Conservation (phyloP, 2,797 vertebrate genomes). For the Geotrypetes seraphini region DNA sequence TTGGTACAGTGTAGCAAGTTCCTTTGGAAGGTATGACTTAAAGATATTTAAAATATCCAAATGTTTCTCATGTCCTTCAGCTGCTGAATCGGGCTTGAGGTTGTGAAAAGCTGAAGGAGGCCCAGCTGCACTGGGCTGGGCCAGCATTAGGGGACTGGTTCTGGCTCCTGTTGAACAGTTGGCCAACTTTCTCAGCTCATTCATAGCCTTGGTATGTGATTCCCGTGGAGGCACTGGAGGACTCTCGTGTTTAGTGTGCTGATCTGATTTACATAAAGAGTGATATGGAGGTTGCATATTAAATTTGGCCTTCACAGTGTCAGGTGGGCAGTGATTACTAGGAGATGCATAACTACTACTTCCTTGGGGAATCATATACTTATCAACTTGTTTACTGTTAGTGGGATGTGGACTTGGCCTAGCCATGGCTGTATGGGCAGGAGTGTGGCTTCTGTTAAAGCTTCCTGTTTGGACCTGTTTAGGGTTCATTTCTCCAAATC, state of each 20-base stretch:
- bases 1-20: slow-evolving; percentile 83
- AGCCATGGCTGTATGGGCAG: slow-evolving; percentile 29
- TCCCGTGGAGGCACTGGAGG: slow-evolving; percentile 45
- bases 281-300: slow-evolving; percentile 33
- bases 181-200: slow-evolving; percentile 37
- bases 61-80: slow-evolving; percentile 60
- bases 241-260: slow-evolving; percentile 34
- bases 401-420: slow-evolving; percentile 41
- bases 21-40: slow-evolving; percentile 86
- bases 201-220: slow-evolving; percentile 27
- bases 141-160: slow-evolving; percentile 22
- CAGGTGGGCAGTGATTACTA: slow-evolving; percentile 60
- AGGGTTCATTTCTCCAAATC: slow-evolving; percentile 54
- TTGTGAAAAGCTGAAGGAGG: slow-evolving; percentile 27
- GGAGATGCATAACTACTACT: slow-evolving; percentile 59
- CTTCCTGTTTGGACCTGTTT: slow-evolving; percentile 43
- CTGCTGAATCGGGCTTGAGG: slow-evolving; percentile 54
- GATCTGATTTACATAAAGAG: slow-evolving; percentile 34
- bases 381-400: slow-evolving; percentile 53
- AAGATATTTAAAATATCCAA: slow-evolving; percentile 77
- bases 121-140: slow-evolving; percentile 23
- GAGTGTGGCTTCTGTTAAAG: slow-evolving; percentile 48
- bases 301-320: slow-evolving; percentile 55
- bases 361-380: slow-evolving; percentile 53
- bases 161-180: slow-evolving; percentile 22